A percentile compares a stretch with the other conserved stretches of the same genome.
Evolutionary conservation across 2,797 vertebrate genomes (phyloP).

Genomic region (Pipistrellus pygmaeus): DNA sequence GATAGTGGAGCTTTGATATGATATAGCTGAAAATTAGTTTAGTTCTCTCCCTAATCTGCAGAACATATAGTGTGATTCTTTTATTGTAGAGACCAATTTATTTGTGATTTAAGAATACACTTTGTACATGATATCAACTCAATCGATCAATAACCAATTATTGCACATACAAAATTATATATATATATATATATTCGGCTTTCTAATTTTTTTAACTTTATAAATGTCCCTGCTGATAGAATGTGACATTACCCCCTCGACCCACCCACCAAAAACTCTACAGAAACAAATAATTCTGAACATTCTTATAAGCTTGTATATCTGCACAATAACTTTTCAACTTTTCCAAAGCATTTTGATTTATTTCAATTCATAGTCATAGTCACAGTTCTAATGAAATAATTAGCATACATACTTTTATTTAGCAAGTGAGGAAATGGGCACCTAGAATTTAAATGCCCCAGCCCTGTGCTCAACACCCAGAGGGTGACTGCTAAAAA

Average conservation of each 20-base stretch:
- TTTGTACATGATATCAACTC: constrained; percentile 20
- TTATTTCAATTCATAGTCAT: background rate
- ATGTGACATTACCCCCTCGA: background rate
- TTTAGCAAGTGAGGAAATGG: background rate
- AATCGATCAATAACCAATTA: background rate
- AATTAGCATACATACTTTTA: background rate
- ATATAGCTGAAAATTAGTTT: background rate
- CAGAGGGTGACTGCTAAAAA: background rate
- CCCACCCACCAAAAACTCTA: background rate
- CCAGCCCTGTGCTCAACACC: background rate
- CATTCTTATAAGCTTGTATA: background rate
- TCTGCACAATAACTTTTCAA: background rate
- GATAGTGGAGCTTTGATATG: background rate
- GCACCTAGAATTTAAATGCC: background rate
- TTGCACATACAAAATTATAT: background rate
- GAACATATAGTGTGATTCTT: constrained; percentile 13
- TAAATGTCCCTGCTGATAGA: background rate
- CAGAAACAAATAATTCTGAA: constrained; percentile 14
- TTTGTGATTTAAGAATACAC: background rate
- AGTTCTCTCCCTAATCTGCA: background rate
- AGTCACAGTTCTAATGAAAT: constrained; percentile 44
- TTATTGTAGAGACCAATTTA: constrained; percentile 21
- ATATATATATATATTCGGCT: background rate
- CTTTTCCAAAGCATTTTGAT: constrained; percentile 32
- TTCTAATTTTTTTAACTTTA: constrained; percentile 43